These are phyloP conservation scores for Trichopoda pennipes DNA, from an alignment of 2,888 invertebrate genomes.

Conservation along the genomic window DNA sequence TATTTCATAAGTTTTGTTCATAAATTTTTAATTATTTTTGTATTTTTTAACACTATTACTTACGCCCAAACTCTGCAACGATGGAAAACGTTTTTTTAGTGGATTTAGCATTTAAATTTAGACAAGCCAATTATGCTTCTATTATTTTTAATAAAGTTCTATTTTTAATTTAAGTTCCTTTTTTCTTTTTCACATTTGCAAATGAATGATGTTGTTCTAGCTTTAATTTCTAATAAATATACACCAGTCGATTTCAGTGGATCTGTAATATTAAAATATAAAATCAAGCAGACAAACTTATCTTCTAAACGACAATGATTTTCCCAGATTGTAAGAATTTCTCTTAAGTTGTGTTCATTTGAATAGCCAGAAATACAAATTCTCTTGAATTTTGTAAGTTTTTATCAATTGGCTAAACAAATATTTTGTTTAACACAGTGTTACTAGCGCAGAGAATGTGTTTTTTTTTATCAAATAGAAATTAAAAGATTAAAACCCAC, in stretches of 20 bases:
- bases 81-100: constrained; percentile 82
- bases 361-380: too few relatives aligned
- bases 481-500: too few relatives aligned
- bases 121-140: background rate
- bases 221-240: constrained; percentile 43
- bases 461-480: too few relatives aligned
- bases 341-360: constrained; percentile 34
- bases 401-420: too few relatives aligned
- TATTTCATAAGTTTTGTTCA: too few relatives aligned
- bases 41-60: constrained; percentile 73
- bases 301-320: constrained; percentile 8
- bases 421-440: too few relatives aligned
- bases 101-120: constrained; percentile 74
- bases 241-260: constrained; percentile 50
- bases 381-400: too few relatives aligned
- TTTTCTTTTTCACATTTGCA: constrained; percentile 30
- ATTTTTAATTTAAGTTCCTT: constrained; percentile 5
- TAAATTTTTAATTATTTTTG: background rate
- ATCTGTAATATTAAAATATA: constrained; percentile 41
- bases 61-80: constrained; percentile 82
- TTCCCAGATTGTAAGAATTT: constrained; percentile 7
- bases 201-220: constrained; percentile 10
- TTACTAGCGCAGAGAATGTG: too few relatives aligned
- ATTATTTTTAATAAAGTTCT: constrained; percentile 12
- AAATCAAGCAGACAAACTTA: constrained; percentile 24